Evolutionary conservation across 2,888 invertebrate genomes (phyloP), one percentile per base, ranked within the genome.

Genomic region (Thereva unica): DNA sequence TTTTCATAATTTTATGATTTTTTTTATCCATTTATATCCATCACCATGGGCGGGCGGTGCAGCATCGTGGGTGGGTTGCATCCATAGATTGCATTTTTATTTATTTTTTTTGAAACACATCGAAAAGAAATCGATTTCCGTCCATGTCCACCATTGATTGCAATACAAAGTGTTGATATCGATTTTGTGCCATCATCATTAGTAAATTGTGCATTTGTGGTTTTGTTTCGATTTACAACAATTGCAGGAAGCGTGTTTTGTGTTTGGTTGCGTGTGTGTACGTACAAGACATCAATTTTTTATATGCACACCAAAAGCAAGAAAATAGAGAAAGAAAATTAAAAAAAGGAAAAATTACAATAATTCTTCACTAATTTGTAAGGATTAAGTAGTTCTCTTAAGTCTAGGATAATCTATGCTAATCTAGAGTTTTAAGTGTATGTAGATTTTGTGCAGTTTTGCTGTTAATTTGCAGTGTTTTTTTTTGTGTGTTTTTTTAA

Each of bases 281-380:
- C 9, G 38, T 41, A 37, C 10, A 37, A 37, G 38, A 23, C 53
- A 53, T 38, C 53, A 23, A n/a, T 53, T 38, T 37, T n/a, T 53
- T 9, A 53, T 8, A 49, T n/a, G 12, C 34, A 61, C 61, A 61
- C 40, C 61, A 61, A 61, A 61, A 49, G 61, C 41, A 61, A 4
- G 50, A 9, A 38, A 23, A 49, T 38, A 42, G 34, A 49, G 7
- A 49, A 40, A 50, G 45, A 61, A 7, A 47, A 8, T 40, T 37
- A 49, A n/a, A 59, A 23, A 50, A 34, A 59, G 7, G 38, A 9
- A 9, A 61, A 61, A 41, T 61, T 61, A 61, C 38, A 59, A 40
- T 38, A 12, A 57, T 35, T 23, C 8, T 9, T 56, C n/a, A 23
- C 5, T 34, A 35, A 53, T 38, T 53, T 53, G 37, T 50, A 50